Conservation (phyloP, 2,888 invertebrate genomes). For the Erannis defoliaria region DNA sequence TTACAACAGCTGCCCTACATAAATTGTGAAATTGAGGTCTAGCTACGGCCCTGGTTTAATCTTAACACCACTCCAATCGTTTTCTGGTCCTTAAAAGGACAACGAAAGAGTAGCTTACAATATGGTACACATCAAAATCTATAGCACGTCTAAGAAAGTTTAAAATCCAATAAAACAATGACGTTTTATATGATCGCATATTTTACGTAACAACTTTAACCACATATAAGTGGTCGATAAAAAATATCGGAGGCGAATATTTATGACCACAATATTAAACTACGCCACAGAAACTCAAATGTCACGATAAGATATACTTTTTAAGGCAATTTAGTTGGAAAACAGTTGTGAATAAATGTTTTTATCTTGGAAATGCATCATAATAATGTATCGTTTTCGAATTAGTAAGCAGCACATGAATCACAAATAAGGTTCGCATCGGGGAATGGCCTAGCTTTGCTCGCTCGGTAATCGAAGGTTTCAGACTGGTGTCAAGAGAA, state of each 20-base stretch:
- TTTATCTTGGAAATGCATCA: conserved; percentile 16
- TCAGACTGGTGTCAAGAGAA: neutral
- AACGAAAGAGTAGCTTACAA: neutral
- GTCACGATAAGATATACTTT: conserved; percentile 40
- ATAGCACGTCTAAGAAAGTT: neutral
- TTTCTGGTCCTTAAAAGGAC: neutral
- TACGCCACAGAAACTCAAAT: conserved; percentile 42
- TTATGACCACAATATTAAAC: conserved; percentile 42
- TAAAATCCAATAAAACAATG: conserved; percentile 1
- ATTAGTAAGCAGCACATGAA: conserved; percentile 7
- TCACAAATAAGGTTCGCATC: conserved; percentile 5
- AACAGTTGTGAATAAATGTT: conserved; percentile 15
- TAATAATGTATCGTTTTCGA: neutral
- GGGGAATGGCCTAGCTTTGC: conserved; percentile 9
- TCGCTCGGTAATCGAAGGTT: neutral
- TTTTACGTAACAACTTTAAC: conserved; percentile 28
- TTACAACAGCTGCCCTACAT: too few relatives aligned
- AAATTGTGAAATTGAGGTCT: too few relatives aligned
- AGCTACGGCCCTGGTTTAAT: too few relatives aligned
- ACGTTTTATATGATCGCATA: conserved; percentile 23
- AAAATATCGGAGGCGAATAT: conserved; percentile 40
- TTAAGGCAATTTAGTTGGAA: conserved; percentile 18
- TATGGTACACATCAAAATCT: neutral
- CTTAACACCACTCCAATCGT: neutral
- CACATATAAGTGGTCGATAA: conserved; percentile 31